Base-by-base conservation (phyloP, 2,113 vertebrate species). In the Bubo bubo region DNA sequence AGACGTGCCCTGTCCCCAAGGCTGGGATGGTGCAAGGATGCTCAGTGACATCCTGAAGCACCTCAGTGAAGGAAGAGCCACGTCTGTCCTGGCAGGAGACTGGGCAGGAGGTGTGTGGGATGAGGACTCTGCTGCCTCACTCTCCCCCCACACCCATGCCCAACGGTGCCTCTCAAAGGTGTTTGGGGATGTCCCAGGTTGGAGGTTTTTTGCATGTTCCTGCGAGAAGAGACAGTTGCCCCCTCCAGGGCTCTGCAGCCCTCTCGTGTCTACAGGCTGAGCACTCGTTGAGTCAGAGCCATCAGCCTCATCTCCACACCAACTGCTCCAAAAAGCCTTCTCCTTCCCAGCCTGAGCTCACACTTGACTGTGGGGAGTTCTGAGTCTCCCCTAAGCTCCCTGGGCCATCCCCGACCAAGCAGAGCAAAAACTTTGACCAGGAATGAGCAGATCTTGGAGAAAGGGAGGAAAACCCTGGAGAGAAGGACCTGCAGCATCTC, bases 241-340 rank as follows among this genome's bases (percentile, higher is more conserved):
- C 22, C 20, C 27, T 18, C 27, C 15, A 24, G 23, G n/a, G 47
- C 9, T 81, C 70, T 62, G 37, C 5, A 9, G 72, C 23, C 19
- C 27, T 39, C 32, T 32, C 1, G 4, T 35, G 43, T 45, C 59
- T 67, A 21, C 14, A 47, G 49, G 32, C 34, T 60, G 53, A 73
- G 74, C 13, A 4, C 8, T 35, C n/a, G 41, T 39, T 0, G 0
- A 27, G 30, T 37, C 67, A 12, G 43, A 79, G 49, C 63, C 77
- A 81, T 50, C 27, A 56, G 75, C 58, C 21, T 41, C 67, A n/a
- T 28, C 34, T 67, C 63, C 60, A 37, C 2, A 12, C 53, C 49
- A 49, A 16, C 5, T 55, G 53, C 92, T 60, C 53, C 50, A 34
- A 37, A 72, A 85, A 68, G 62, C 34, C 39, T 80, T 92, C 75